Percentiles rank a stretch among this genome's conserved stretches.
phyloP scores from a whole-genome alignment of 2,797 vertebrate species.

The Mus spretus region DNA sequence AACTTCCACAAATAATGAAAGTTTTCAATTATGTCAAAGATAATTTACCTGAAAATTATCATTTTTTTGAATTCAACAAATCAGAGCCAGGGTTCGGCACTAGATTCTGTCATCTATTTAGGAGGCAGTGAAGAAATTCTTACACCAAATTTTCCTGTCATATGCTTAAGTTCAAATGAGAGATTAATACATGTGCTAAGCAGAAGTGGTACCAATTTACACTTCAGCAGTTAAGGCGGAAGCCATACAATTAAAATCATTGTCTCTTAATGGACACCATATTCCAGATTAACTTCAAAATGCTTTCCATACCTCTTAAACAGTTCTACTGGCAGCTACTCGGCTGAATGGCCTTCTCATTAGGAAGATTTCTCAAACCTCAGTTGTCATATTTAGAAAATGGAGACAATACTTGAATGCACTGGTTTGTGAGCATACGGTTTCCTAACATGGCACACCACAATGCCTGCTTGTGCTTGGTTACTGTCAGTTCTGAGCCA shows the following conservation, averaged over 20 bases:
- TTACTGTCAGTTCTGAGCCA: neutral
- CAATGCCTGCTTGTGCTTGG: neutral
- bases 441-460: neutral
- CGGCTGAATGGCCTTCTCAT: neutral
- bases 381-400: constrained; percentile 39
- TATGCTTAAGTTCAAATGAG: constrained; percentile 67
- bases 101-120: neutral
- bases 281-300: constrained; percentile 55
- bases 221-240: constrained; percentile 18
- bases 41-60: constrained; percentile 46
- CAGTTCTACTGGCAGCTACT: neutral
- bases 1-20: neutral
- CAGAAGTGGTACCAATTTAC: constrained; percentile 62
- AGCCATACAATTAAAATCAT: constrained; percentile 37
- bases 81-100: neutral
- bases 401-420: neutral
- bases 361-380: constrained; percentile 36
- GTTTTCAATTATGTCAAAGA: constrained; percentile 40
- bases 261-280: constrained; percentile 43
- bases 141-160: constrained; percentile 22
- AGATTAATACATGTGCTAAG: constrained; percentile 43
- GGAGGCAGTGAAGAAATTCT: constrained; percentile 35
- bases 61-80: constrained; percentile 42
- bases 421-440: neutral
- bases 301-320: constrained; percentile 39